Evolutionary conservation across 2,797 vertebrate species (phyloP).

Genomic region (Pampus argenteus): DNA sequence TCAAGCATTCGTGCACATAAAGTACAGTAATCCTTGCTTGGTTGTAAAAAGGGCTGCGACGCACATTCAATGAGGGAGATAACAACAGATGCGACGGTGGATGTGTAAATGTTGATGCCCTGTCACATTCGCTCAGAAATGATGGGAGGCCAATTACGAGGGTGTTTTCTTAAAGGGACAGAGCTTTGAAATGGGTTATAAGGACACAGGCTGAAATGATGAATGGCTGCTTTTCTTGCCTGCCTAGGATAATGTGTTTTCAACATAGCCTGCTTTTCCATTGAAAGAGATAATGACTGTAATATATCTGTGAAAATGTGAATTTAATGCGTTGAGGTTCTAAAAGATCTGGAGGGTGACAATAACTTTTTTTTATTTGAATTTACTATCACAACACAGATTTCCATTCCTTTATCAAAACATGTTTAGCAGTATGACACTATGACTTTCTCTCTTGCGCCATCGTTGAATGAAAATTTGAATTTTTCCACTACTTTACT

Average conservation of each 20-base stretch:
- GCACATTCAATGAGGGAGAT: slow-evolving; percentile 34
- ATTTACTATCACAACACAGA: slow-evolving; percentile 25
- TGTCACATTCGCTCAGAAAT: slow-evolving; percentile 46
- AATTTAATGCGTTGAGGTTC: slow-evolving; percentile 61
- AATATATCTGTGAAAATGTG: slow-evolving; percentile 64
- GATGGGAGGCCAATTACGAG: slow-evolving; percentile 41
- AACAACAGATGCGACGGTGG: slow-evolving; percentile 23
- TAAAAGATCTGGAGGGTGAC: slow-evolving; percentile 22
- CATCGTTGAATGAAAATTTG: too few relatives aligned
- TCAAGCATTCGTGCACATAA: slow-evolving; percentile 30
- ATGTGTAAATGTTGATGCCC: slow-evolving; percentile 35
- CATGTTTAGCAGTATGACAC: slow-evolving; percentile 2
- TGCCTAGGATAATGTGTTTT: slow-evolving; percentile 53
- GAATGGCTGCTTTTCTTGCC: slow-evolving; percentile 36
- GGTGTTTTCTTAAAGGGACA: slow-evolving; percentile 43
- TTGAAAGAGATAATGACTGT: slow-evolving; percentile 49
- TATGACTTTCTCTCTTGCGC: too few relatives aligned
- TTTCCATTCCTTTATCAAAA: slow-evolving; percentile 29
- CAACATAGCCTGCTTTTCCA: slow-evolving; percentile 35
- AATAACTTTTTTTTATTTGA: slow-evolving; percentile 38
- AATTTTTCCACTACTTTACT: too few relatives aligned
- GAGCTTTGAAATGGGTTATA: slow-evolving; percentile 26
- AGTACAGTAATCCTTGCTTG: slow-evolving; percentile 11
- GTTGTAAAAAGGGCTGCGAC: slow-evolving; percentile 13
- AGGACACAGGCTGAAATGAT: slow-evolving; percentile 30